A percentile compares a stretch with the other conserved stretches of the same genome.
phyloP scores from a whole-genome alignment of 1,140 invertebrate genomes.

The Trichogramma pretiosum region DNA sequence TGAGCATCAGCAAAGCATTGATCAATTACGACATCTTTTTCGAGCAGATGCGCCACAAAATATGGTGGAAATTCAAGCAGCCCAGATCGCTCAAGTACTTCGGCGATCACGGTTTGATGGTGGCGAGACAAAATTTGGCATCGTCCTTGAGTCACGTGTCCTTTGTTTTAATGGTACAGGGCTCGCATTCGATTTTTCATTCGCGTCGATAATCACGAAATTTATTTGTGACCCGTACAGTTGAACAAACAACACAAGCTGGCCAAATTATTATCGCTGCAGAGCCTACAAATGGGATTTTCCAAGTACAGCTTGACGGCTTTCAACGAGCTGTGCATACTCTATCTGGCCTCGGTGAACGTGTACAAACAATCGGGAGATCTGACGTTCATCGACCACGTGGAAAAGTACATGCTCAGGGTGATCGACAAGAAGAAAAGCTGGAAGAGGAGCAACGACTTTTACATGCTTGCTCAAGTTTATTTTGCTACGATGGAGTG shows the following conservation, averaged over 20 bases:
- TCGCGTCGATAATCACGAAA: not conserved
- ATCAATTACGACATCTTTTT: constrained; percentile 3
- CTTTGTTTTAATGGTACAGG: constrained; percentile 11
- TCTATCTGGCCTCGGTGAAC: constrained; percentile 19
- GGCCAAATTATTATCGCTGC: constrained; percentile 11
- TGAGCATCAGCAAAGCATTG: not conserved
- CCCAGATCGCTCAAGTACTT: too few relatives aligned
- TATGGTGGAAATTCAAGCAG: not conserved
- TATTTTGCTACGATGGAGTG: too few relatives aligned
- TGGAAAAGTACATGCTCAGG: constrained; percentile 21
- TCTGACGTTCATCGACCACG: not conserved
- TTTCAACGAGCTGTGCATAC: constrained; percentile 20
- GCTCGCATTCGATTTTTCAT: not conserved
- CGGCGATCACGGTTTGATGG: too few relatives aligned
- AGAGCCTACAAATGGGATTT: constrained; percentile 21
- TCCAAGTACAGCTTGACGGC: not conserved
- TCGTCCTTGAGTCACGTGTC: constrained; percentile 13
- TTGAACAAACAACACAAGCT: constrained; percentile 2
- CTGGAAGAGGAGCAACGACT: constrained; percentile 20
- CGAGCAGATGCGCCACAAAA: constrained; percentile 5
- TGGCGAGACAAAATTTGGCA: not conserved
- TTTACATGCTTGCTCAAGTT: constrained; percentile 15
- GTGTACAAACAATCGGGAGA: constrained; percentile 14
- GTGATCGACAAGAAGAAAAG: constrained; percentile 8
- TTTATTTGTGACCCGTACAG: not conserved